Percentiles rank a stretch among this genome's conserved stretches.
Conservation (phyloP, 2,113 vertebrate species). For the Entomyzon cyanotis region DNA sequence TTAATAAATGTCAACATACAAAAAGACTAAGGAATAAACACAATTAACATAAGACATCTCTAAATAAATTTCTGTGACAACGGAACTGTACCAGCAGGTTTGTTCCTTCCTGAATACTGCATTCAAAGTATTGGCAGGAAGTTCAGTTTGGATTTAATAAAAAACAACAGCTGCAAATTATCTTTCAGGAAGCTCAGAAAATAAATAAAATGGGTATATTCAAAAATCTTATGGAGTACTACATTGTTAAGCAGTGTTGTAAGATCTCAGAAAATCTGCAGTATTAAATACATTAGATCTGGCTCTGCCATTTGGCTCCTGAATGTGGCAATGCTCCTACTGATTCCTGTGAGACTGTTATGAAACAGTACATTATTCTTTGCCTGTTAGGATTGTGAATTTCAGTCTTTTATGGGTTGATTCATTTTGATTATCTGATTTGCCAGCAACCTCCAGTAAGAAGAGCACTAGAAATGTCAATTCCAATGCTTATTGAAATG, state of each 20-base stretch:
- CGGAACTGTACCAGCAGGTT: not conserved
- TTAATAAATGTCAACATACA: not conserved
- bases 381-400: fast-evolving
- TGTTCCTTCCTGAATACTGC: not conserved
- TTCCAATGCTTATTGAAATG: not conserved
- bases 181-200: not conserved
- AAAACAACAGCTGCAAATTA: not conserved
- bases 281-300: not conserved
- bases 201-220: not conserved
- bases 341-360: not conserved
- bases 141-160: not conserved
- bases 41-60: not conserved
- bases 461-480: not conserved
- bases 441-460: not conserved
- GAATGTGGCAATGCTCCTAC: not conserved
- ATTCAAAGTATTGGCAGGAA: not conserved
- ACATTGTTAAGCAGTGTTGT: not conserved
- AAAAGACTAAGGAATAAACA: not conserved
- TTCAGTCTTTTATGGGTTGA: not conserved
- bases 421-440: not conserved
- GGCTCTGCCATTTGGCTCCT: not conserved
- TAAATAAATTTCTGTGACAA: not conserved
- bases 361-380: not conserved
- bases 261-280: not conserved
- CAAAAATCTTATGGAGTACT: not conserved